Base-by-base conservation (phyloP, 1,140 invertebrate genomes). In the Drosophila santomea region DNA sequence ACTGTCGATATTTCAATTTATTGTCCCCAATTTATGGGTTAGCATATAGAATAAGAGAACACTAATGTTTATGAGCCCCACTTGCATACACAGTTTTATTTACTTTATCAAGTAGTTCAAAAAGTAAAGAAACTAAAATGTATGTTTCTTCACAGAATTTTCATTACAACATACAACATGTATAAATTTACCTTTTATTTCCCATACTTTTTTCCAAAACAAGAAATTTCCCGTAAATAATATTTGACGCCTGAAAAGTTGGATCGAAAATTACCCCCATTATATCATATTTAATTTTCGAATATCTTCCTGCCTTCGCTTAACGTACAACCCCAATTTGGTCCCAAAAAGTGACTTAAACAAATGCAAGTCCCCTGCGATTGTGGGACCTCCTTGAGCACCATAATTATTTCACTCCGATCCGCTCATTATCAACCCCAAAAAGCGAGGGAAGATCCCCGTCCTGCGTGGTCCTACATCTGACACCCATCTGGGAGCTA, bases 401-500 rank as follows among this genome's bases (percentile, higher is more conserved):
- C 28, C 36, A 41, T 35, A 59, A 43, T 58, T 57, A 61, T 54
- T 60, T 41, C 50, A 55, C 38, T 44, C 43, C 20, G 58, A 47
- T 69, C 48, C 79, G 35, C 43, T 58, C 52, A 78, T 80, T 81
- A 80, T 81, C 43, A 48, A 43, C 67, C 52, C 67, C 67, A 48
- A 56, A 56, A 71, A 36, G 36, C 20, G 17, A 43, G 11, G 25
- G 11, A 57, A 36, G 51, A 77, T 60, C 61, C 43, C 51, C 62
- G 71, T 82, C 55, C 66, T 64, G 60, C 51, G 41, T 56, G 57
- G 62, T 57, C 36, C 68, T 60, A 82, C 79, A 84, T 84, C 81
- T 84, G 80, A 84, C 72, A 77, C 52, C 51, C 81, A 85, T 78
- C 82, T 83, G 79, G 76, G 61, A 41, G 47, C 15, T 11, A 23